Percentiles rank a stretch among this genome's conserved stretches.
Conservation (phyloP, 1,140 invertebrate species). For the Mactra quadrangularis region DNA sequence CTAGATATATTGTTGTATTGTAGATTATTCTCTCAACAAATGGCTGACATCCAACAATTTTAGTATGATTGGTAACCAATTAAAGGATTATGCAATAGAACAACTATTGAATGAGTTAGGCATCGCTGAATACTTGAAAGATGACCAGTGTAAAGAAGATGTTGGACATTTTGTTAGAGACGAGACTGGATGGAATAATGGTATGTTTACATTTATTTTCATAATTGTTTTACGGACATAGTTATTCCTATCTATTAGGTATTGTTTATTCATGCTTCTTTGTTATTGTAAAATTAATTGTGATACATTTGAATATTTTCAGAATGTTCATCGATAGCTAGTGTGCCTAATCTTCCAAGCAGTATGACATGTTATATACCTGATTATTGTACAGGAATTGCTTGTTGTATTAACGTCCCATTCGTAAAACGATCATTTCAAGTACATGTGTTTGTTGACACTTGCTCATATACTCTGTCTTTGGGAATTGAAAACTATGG, state of each 20-base stretch:
- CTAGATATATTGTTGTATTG: no score
- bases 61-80: background rate
- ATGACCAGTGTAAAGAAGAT: background rate
- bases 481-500: conserved; percentile 58
- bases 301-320: background rate
- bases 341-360: conserved; percentile 19
- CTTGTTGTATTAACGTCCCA: conserved; percentile 53
- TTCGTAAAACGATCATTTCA: conserved; percentile 49
- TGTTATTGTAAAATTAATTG: no score
- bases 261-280: no score
- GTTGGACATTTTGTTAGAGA: background rate
- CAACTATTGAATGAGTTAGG: conserved; percentile 23
- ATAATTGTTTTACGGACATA: background rate
- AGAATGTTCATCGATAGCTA: conserved; percentile 34
- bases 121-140: conserved; percentile 23
- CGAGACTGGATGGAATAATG: background rate
- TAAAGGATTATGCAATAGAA: conserved; percentile 32
- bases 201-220: background rate
- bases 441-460: conserved; percentile 42
- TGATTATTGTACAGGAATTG: conserved; percentile 60
- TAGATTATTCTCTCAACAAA: background rate
- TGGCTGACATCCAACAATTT: conserved; percentile 2
- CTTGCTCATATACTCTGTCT: conserved; percentile 50
- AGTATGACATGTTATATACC: conserved; percentile 46
- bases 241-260: no score